phyloP scores from a whole-genome alignment of 2,888 invertebrate species.

The Sesia bembeciformis region DNA sequence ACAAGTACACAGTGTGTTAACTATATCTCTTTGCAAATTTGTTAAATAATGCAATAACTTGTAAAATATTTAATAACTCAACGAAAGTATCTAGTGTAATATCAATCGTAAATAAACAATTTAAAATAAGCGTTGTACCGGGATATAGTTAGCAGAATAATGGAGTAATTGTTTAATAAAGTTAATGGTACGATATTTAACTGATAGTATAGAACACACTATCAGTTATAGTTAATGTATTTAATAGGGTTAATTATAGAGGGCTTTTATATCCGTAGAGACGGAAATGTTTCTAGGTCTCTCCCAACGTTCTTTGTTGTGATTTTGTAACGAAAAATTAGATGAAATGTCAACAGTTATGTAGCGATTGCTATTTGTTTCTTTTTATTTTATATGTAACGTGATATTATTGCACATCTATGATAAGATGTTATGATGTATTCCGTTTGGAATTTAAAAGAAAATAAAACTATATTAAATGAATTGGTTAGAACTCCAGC shows the following conservation, averaged over 20 bases:
- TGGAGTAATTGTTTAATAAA: background rate
- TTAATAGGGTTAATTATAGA: slow-evolving; percentile 56
- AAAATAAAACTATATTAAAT: too few species aligned
- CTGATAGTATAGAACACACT: slow-evolving; percentile 56
- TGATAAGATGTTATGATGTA: too few species aligned
- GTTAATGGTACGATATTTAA: slow-evolving; percentile 46
- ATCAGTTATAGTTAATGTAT: slow-evolving; percentile 63
- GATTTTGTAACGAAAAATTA: background rate
- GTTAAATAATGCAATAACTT: too few species aligned
- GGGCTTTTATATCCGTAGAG: slow-evolving; percentile 43
- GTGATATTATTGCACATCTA: background rate
- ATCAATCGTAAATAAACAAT: too few species aligned
- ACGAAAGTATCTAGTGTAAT: too few species aligned
- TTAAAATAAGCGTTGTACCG: too few species aligned
- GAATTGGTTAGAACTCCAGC: slow-evolving; percentile 11
- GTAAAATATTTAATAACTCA: too few species aligned
- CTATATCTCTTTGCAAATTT: too few species aligned
- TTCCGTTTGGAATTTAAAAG: too few species aligned
- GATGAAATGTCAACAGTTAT: background rate
- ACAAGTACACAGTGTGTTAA: too few species aligned
- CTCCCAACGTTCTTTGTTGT: slow-evolving; percentile 4
- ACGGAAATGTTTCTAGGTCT: slow-evolving; percentile 15
- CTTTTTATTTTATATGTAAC: background rate
- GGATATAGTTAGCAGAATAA: too few species aligned
- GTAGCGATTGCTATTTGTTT: background rate